Evolutionary conservation across 2,797 vertebrate genomes (phyloP).

Genomic region (Scolopax rusticola): DNA sequence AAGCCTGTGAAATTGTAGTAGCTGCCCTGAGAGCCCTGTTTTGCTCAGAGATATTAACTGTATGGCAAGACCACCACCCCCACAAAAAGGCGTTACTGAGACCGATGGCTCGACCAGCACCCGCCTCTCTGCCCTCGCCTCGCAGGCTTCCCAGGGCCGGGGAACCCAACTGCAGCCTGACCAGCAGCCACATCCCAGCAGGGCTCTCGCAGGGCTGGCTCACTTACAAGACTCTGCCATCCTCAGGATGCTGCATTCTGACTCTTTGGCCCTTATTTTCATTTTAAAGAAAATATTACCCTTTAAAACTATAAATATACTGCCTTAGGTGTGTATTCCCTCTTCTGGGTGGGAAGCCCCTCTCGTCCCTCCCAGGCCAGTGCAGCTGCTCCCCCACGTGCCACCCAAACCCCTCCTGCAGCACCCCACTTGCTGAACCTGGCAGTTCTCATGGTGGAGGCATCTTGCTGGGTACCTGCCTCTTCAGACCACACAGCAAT

Average conservation of each 20-base stretch:
- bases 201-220: background rate
- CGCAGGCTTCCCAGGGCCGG: fast-evolving
- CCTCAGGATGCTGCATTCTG: background rate
- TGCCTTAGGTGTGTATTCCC: background rate
- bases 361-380: background rate
- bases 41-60: background rate
- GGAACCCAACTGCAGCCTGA: background rate
- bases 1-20: background rate
- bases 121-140: fast-evolving
- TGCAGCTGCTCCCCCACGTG: background rate
- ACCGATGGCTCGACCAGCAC: fast-evolving
- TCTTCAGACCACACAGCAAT: background rate
- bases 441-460: background rate
- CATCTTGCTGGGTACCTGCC: fast-evolving
- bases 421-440: background rate
- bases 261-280: background rate
- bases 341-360: background rate
- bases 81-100: background rate
- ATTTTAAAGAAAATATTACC: background rate
- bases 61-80: background rate
- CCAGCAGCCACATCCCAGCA: background rate
- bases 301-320: background rate
- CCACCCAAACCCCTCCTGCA: fast-evolving
- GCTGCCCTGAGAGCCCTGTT: background rate
- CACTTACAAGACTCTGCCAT: background rate